A percentile compares a stretch with the other conserved stretches of the same genome.
Evolutionary conservation across 1,140 invertebrate species (phyloP).

Genomic region (Mycetomoellerius zeteki): DNA sequence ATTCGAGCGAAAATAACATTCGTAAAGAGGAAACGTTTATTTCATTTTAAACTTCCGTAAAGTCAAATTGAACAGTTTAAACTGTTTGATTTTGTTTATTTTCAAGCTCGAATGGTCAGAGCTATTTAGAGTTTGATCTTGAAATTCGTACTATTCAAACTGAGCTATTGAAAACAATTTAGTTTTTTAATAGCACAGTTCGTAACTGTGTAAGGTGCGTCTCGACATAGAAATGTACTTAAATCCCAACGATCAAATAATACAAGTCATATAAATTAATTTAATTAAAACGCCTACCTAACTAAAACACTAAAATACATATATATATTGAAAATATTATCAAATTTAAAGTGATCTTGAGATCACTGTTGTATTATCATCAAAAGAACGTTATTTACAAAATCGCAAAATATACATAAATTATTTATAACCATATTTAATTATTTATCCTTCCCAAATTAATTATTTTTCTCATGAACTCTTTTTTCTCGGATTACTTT

Average conservation of each 20-base stretch:
- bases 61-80: neutral
- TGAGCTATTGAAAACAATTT: neutral
- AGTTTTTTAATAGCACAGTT: neutral
- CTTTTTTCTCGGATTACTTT: neutral
- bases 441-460: neutral
- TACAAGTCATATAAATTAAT: slow-evolving; percentile 30
- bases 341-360: neutral
- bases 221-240: slow-evolving; percentile 14
- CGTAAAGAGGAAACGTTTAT: neutral
- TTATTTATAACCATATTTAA: neutral
- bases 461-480: neutral
- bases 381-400: slow-evolving; percentile 25
- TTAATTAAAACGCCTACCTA: neutral
- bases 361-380: neutral
- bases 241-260: slow-evolving; percentile 19
- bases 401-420: neutral
- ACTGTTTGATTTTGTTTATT: neutral
- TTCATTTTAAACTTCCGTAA: neutral
- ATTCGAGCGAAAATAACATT: neutral
- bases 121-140: neutral
- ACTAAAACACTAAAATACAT: slow-evolving; percentile 3
- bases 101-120: neutral
- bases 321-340: slow-evolving; percentile 13
- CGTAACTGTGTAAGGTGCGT: neutral
- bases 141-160: neutral